Base-by-base conservation (phyloP, 1,140 invertebrate species). In the Lordiphosa collinella region DNA sequence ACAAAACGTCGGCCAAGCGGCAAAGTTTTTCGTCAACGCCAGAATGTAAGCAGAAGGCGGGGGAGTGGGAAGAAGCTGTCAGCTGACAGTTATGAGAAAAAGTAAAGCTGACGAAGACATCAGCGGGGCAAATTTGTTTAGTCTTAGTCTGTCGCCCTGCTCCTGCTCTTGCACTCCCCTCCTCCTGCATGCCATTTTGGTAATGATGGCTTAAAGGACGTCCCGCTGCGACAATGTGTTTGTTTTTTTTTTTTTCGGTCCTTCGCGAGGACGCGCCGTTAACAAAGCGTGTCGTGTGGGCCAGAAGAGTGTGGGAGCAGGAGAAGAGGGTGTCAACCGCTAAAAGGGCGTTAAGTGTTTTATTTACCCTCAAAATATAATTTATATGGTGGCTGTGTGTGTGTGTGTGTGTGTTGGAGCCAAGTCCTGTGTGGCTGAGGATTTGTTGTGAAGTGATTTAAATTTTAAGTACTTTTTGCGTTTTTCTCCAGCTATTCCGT, bases 261-360 rank as follows among this genome's bases (percentile, higher is more conserved):
- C 56, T 79, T 69, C 52, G 65, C 75, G 65, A 67, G 76, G 57
- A 71, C 62, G 61, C 54, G 71, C 51, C 60, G 78, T 73, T 82
- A 82, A 82, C 78, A 82, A 79, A 82, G 78, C 78, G 66, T 84
- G 68, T 72, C 58, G 58, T 8, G n/a, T 38, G 52, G 48, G 3
- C 18, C 18, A 18, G 18, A 18, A 47, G 31, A 29, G 59, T 40
- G 37, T n/a, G n/a, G n/a, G n/a, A n/a, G n/a, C n/a, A 49, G 18
- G 37, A 37, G 48, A 32, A 29, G n/a, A 25, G 66, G 53, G 78
- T 65, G 58, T 84, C 64, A 84, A 78, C 78, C 78, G 78, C 78
- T 84, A 84, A 84, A 84, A 84, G 78, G 78, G 78, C 78, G 78
- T 84, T 84, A 84, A 84, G 78, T 84, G 78, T 84, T 84, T 84